Evolutionary conservation across 2,797 vertebrate genomes (phyloP).

Genomic region (Dipus sagitta): DNA sequence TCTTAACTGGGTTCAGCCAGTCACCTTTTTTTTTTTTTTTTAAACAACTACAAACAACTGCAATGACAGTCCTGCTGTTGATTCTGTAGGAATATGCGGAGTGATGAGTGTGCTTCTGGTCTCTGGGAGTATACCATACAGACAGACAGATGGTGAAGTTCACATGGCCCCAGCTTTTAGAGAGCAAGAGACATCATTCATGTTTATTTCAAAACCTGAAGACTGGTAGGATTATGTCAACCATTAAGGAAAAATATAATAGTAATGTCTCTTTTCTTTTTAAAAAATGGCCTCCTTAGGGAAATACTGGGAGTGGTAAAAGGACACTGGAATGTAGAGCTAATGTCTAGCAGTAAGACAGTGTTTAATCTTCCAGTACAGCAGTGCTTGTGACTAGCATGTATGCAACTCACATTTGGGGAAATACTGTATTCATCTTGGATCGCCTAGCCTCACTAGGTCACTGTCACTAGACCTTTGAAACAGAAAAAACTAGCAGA

Average conservation of each 20-base stretch:
- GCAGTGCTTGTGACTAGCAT: conserved; percentile 66
- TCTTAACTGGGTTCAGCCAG: conserved; percentile 14
- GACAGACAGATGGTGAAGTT: conserved; percentile 29
- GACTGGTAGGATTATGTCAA: conserved; percentile 18
- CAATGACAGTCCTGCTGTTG: neutral
- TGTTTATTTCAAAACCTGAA: conserved; percentile 52
- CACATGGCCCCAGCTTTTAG: conserved; percentile 49
- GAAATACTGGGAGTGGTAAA: neutral
- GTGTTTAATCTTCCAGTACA: conserved; percentile 56
- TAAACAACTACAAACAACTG: conserved; percentile 54
- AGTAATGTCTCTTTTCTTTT: conserved; percentile 3
- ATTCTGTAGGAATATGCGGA: neutral
- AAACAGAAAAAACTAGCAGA: conserved; percentile 60
- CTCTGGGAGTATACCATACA: neutral
- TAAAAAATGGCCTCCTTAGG: neutral
- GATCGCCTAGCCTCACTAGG: conserved; percentile 7
- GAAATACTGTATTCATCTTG: conserved; percentile 68
- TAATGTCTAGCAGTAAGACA: neutral
- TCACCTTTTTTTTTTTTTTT: conserved; percentile 39
- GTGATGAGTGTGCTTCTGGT: conserved; percentile 6
- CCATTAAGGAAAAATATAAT: conserved; percentile 32
- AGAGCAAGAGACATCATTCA: conserved; percentile 39
- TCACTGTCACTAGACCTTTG: conserved; percentile 70
- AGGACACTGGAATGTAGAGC: neutral
- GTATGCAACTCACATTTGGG: conserved; percentile 70